A percentile compares a stretch with the other conserved stretches of the same genome.
Conservation (phyloP, 2,888 invertebrate species). For the Lamellibrachia satsuma region DNA sequence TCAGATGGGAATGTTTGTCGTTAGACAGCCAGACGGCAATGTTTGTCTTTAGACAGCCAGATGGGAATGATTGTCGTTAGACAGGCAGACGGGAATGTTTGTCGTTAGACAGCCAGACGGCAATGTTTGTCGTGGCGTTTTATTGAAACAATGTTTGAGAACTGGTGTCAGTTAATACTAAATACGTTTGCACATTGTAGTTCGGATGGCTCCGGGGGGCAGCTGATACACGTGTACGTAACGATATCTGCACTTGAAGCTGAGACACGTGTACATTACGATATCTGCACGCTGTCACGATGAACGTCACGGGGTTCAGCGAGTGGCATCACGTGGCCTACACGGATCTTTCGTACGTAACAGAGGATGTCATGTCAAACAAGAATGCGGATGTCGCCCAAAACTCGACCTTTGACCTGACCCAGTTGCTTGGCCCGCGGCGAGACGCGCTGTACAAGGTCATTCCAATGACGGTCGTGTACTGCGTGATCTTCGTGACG, state of each 20-base stretch:
- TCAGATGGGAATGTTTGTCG: no score
- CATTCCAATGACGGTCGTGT: conserved; percentile 62
- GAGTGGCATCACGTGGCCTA: background rate
- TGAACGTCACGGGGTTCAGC: background rate
- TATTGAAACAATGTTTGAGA: no score
- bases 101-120: no score
- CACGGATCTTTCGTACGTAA: background rate
- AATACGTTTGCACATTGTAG: background rate
- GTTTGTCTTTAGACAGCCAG: no score
- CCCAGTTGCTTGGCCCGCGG: conserved; percentile 36
- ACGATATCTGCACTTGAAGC: background rate
- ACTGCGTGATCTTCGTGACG: conserved; percentile 78
- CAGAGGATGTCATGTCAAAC: background rate
- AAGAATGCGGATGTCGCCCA: background rate
- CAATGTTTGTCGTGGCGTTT: no score
- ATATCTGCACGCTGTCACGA: background rate
- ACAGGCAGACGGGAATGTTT: no score
- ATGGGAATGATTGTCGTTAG: no score
- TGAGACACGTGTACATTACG: background rate
- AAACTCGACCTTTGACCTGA: background rate
- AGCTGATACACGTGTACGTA: background rate
- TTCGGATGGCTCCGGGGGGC: background rate
- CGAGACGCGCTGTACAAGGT: conserved; percentile 37
- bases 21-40: no score
- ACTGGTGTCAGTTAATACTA: background rate